Conservation (phyloP, 2,888 invertebrate species). For the Drosophila leonis region DNA sequence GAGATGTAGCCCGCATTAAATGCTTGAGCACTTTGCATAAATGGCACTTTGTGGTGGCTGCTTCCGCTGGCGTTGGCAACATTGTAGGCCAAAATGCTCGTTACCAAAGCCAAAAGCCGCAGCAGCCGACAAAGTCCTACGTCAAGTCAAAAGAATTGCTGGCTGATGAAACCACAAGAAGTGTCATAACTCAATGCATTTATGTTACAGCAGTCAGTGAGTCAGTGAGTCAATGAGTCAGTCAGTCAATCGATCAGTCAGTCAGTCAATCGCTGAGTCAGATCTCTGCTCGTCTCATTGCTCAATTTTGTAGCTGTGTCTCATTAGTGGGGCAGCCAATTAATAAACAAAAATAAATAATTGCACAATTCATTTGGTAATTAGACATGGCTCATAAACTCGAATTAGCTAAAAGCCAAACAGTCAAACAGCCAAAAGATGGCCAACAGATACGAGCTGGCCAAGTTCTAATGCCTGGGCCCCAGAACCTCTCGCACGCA, state of each 20-base stretch:
- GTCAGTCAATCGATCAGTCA: constrained; percentile 10
- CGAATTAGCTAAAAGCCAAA: constrained; percentile 73
- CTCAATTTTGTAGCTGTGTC: constrained; percentile 37
- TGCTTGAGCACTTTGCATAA: constrained; percentile 66
- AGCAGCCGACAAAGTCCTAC: constrained; percentile 9
- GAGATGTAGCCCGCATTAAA: constrained; percentile 44
- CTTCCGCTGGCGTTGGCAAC: constrained; percentile 65
- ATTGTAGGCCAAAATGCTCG: constrained; percentile 66
- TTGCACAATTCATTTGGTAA: constrained; percentile 83
- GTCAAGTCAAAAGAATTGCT: not conserved
- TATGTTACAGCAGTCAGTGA: constrained; percentile 38
- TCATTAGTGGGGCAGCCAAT: constrained; percentile 73
- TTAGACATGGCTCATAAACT: constrained; percentile 84
- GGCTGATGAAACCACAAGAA: constrained; percentile 50
- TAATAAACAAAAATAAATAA: constrained; percentile 78
- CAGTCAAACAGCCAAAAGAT: constrained; percentile 39
- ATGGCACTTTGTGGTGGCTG: constrained; percentile 52
- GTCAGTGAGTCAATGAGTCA: constrained; percentile 18
- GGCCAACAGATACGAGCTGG: constrained; percentile 17
- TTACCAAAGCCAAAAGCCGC: constrained; percentile 64
- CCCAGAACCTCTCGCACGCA: constrained; percentile 36
- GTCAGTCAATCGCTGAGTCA: constrained; percentile 32
- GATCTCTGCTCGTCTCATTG: constrained; percentile 40
- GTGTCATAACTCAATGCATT: constrained; percentile 49
- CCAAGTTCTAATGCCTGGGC: constrained; percentile 33